A percentile compares a stretch with the other conserved stretches of the same genome.
These are phyloP conservation scores for Adrianichthys oophorus DNA, from an alignment of 2,797 vertebrate species.

Conservation along the genomic window DNA sequence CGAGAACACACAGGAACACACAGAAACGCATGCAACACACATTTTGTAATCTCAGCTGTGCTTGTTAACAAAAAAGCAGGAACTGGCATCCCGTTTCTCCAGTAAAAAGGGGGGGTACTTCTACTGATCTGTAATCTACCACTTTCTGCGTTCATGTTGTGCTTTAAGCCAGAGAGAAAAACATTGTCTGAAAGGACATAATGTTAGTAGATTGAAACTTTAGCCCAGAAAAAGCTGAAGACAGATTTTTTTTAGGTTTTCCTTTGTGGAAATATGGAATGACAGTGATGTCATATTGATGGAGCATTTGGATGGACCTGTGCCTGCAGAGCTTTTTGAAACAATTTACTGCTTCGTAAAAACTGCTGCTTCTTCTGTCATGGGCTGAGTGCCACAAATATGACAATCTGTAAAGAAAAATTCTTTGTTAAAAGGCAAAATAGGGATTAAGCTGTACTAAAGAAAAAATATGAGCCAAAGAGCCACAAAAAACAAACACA, in stretches of 20 bases:
- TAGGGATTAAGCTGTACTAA: too few relatives aligned
- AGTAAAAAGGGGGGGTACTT: slow-evolving; percentile 6
- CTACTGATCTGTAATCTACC: slow-evolving; percentile 8
- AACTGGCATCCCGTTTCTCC: slow-evolving; percentile 36
- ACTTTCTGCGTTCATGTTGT: slow-evolving; percentile 13
- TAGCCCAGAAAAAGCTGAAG: background rate
- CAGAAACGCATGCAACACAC: slow-evolving; percentile 21
- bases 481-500: too few relatives aligned
- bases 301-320: slow-evolving; percentile 1
- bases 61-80: slow-evolving; percentile 44
- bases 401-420: too few relatives aligned
- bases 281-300: slow-evolving; percentile 3
- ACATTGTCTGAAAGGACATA: background rate
- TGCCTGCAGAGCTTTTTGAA: background rate
- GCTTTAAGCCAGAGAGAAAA: slow-evolving; percentile 11
- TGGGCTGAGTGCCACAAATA: too few relatives aligned
- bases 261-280: background rate
- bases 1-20: slow-evolving; percentile 47
- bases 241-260: background rate
- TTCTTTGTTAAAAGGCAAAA: too few relatives aligned
- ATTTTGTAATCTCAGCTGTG: slow-evolving; percentile 21
- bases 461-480: too few relatives aligned
- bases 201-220: background rate
- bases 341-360: background rate
- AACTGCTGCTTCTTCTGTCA: too few relatives aligned